phyloP scores from a whole-genome alignment of 2,888 invertebrate species.

The Notodromas monacha region DNA sequence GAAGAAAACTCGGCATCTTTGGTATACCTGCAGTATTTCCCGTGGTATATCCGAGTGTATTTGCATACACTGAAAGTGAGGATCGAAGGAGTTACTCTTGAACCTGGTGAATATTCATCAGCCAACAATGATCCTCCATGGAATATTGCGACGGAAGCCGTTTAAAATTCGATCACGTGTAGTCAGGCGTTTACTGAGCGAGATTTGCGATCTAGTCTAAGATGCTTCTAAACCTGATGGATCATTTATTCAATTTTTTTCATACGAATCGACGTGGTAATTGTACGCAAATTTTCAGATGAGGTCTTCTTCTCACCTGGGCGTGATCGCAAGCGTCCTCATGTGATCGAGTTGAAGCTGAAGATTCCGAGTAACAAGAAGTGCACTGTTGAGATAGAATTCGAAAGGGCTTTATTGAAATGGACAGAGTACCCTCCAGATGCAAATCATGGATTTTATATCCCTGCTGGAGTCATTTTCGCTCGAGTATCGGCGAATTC shows the following conservation, averaged over 20 bases:
- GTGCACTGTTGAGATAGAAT: slow-evolving; percentile 48
- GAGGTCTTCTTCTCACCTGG: too few species aligned
- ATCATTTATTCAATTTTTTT: too few species aligned
- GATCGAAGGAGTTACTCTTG: slow-evolving; percentile 20
- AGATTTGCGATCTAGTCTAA: not conserved
- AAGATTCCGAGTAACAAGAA: slow-evolving; percentile 42
- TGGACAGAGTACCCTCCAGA: slow-evolving; percentile 99
- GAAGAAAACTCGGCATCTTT: too few species aligned
- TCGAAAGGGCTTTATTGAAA: slow-evolving; percentile 79
- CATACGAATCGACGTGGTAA: too few species aligned
- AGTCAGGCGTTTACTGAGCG: slow-evolving; percentile 7
- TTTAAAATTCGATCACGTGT: too few species aligned
- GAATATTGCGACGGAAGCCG: too few species aligned
- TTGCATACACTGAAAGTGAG: slow-evolving; percentile 46
- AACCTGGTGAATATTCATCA: too few species aligned
- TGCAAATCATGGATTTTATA: slow-evolving; percentile 91
- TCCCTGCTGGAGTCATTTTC: slow-evolving; percentile 50
- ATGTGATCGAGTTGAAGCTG: slow-evolving; percentile 54
- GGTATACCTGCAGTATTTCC: slow-evolving; percentile 59
- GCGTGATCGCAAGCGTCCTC: slow-evolving; percentile 42
- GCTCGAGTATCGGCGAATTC: too few species aligned
- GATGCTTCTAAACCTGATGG: too few species aligned
- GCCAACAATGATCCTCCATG: too few species aligned
- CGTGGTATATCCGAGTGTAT: slow-evolving; percentile 27
- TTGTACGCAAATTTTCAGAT: too few species aligned